Conservation (phyloP, 2,113 vertebrate genomes). For the Melanerpes aurifrons region DNA sequence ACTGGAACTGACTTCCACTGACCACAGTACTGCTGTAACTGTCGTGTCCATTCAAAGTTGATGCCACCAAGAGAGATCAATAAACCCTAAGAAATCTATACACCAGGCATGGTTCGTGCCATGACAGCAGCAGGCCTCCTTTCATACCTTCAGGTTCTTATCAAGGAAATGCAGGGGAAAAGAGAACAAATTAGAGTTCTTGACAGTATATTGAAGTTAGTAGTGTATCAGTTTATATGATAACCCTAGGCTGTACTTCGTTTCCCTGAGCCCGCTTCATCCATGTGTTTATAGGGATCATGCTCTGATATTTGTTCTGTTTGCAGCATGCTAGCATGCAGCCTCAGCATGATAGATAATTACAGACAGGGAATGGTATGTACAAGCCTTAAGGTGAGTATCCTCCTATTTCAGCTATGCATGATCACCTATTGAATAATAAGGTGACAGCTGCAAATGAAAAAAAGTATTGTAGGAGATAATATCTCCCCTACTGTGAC, state of each 20-base stretch:
- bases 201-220: not conserved
- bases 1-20: not conserved
- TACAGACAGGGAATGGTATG: conserved; percentile 12
- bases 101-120: not conserved
- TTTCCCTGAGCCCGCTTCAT: not conserved
- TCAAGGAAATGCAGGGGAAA: not conserved
- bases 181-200: not conserved
- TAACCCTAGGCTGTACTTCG: not conserved
- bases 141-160: not conserved
- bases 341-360: conserved; percentile 9
- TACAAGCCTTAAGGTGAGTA: conserved; percentile 57
- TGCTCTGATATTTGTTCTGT: not conserved
- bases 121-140: not conserved
- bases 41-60: not conserved
- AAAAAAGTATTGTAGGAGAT: not conserved
- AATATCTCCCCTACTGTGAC: not conserved
- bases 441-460: not conserved
- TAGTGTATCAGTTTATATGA: not conserved
- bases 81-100: not conserved
- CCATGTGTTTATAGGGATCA: fast-evolving
- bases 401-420: not conserved
- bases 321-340: not conserved
- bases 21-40: not conserved
- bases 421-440: not conserved
- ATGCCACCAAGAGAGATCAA: not conserved